Evolutionary conservation across 2,113 vertebrate species (phyloP).

Genomic region (Athene noctua): DNA sequence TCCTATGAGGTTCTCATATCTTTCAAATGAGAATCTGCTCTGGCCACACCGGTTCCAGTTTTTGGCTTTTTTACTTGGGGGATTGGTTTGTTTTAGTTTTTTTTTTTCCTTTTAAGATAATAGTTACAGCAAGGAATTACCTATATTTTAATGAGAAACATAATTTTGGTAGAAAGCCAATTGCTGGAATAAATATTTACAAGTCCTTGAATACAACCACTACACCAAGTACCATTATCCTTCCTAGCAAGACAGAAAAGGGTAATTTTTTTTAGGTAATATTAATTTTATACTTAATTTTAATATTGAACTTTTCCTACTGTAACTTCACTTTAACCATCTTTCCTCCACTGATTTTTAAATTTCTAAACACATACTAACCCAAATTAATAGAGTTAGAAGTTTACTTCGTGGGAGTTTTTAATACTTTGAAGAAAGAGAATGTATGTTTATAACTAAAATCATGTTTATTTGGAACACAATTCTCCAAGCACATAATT

Average conservation of each 20-base stretch:
- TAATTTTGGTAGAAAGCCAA: not conserved
- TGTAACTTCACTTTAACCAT: not conserved
- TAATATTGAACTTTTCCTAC: not conserved
- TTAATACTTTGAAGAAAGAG: not conserved
- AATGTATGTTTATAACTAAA: not conserved
- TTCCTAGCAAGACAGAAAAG: not conserved
- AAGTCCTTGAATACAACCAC: not conserved
- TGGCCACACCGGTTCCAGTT: not conserved
- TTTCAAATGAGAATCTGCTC: not conserved
- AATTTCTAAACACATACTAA: not conserved
- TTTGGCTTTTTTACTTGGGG: accelerated
- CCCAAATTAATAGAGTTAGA: not conserved
- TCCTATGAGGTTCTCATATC: not conserved
- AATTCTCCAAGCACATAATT: not conserved
- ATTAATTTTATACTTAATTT: not conserved
- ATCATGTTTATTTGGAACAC: not conserved
- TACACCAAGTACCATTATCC: not conserved
- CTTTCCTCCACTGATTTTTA: not conserved
- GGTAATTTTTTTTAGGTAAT: not conserved
- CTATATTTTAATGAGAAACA: not conserved
- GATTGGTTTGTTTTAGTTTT: not conserved
- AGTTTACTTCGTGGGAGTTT: not conserved
- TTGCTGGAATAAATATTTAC: not conserved
- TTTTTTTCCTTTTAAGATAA: not conserved
- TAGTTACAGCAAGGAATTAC: not conserved